These are phyloP conservation scores for Nesogale talazaci DNA, from an alignment of 2,113 vertebrate genomes.

Conservation along the genomic window DNA sequence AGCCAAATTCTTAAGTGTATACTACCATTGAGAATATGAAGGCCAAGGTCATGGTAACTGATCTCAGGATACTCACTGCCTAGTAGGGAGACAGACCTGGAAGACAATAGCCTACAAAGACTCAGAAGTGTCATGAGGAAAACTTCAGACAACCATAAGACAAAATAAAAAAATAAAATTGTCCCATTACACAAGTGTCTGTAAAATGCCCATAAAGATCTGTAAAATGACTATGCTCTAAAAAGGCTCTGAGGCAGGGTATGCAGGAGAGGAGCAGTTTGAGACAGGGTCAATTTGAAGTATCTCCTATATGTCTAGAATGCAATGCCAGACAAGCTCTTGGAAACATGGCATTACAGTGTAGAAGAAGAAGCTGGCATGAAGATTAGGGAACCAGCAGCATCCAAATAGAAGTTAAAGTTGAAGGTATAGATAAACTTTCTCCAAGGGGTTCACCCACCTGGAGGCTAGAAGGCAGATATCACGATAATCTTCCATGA, in stretches of 20 bases:
- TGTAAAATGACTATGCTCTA: not conserved
- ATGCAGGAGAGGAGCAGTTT: not conserved
- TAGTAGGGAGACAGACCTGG: not conserved
- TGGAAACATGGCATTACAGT: not conserved
- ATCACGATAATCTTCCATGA: not conserved
- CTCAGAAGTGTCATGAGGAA: not conserved
- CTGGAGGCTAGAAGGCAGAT: not conserved
- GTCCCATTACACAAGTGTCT: too few relatives aligned
- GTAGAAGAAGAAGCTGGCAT: not conserved
- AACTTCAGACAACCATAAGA: not conserved
- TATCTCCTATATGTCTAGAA: not conserved
- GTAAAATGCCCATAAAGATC: not conserved
- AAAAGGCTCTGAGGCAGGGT: not conserved
- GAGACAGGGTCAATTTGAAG: not conserved
- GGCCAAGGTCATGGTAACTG: not conserved
- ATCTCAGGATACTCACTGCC: not conserved
- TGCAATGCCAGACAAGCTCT: not conserved
- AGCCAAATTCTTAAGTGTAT: not conserved
- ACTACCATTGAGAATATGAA: not conserved
- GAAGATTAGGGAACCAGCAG: not conserved
- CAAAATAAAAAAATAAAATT: not conserved
- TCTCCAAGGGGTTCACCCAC: rapidly evolving
- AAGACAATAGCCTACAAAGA: not conserved
- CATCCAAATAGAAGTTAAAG: not conserved
- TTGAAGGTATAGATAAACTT: not conserved